Conservation (phyloP, 1,140 invertebrate species). For the Drosophila eugracilis region DNA sequence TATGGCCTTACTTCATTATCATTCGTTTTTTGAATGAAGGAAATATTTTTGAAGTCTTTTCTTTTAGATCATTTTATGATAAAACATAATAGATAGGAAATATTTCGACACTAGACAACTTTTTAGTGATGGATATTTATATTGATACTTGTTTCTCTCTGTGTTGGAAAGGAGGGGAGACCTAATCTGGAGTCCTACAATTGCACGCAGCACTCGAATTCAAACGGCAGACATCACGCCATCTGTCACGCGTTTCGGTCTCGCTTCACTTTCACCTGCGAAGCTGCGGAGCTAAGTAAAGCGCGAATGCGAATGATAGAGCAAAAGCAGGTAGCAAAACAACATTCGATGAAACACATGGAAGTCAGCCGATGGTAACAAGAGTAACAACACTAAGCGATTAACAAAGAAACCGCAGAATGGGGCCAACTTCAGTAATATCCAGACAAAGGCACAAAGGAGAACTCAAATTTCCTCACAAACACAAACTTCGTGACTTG, state of each 20-base stretch:
- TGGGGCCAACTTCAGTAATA: conserved; percentile 32
- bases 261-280: conserved; percentile 51
- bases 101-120: background rate
- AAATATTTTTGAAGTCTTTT: too few species aligned
- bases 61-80: too few species aligned
- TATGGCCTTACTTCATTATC: too few species aligned
- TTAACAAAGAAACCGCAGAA: conserved; percentile 36
- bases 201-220: conserved; percentile 24
- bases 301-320: conserved; percentile 20
- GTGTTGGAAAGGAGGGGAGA: background rate
- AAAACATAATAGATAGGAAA: too few species aligned
- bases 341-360: conserved; percentile 36
- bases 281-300: conserved; percentile 26
- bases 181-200: conserved; percentile 6
- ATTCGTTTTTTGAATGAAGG: too few species aligned
- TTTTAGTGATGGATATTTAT: too few species aligned
- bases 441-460: conserved; percentile 39
- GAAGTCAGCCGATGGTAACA: conserved; percentile 18
- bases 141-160: background rate
- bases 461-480: conserved; percentile 14
- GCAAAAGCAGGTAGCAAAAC: conserved; percentile 12
- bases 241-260: conserved; percentile 45
- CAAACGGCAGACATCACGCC: conserved; percentile 33
- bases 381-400: background rate
- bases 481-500: background rate